Evolutionary conservation across 2,888 invertebrate genomes (phyloP), one percentile per base, ranked within the genome.

Genomic region (Drosophila falleni): DNA sequence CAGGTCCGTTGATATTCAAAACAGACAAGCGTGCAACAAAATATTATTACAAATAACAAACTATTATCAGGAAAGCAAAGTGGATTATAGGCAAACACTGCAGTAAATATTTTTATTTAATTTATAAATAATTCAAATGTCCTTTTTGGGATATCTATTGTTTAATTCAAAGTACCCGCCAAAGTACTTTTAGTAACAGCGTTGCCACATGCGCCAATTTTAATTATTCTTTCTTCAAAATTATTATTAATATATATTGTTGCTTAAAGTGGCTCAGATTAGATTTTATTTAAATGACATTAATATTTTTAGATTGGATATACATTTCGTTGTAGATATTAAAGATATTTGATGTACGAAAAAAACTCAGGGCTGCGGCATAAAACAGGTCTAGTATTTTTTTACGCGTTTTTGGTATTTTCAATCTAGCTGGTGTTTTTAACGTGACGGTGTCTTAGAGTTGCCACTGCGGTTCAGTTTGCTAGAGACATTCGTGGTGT

Each of bases 401-500:
- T 9, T 13, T 0, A 64, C 29, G 78, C 70, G 79, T 64, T 74
- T 78, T 78, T 73, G 78, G 75, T 74, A 78, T 76, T 76, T 76
- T 65, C 1, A 2, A 5, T n/a, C 3, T 10, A 15, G 31, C 16
- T 5, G 8, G 5, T 19, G n/a, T n/a, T 11, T 37, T 23, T n/a
- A 41, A 58, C 29, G 11, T 64, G 58, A 64, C 29, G n/a, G 37
- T 26, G 33, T 29, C 56, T 68, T n/a, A 78, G 75, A 74, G 75
- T 75, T 75, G 75, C 74, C 75, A 78, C 49, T 39, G 10, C 26
- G 41, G 46, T 31, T 78, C 42, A 37, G 35, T 76, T 76, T 69
- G 75, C 75, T 69, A 60, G 79, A 74, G 76, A 78, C 79, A 66
- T 78, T 66, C 79, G 76, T 78, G 70, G 62, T 78, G 76, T 70